Conservation (phyloP, 2,797 vertebrate genomes). For the Scomberomorus guttatus region DNA sequence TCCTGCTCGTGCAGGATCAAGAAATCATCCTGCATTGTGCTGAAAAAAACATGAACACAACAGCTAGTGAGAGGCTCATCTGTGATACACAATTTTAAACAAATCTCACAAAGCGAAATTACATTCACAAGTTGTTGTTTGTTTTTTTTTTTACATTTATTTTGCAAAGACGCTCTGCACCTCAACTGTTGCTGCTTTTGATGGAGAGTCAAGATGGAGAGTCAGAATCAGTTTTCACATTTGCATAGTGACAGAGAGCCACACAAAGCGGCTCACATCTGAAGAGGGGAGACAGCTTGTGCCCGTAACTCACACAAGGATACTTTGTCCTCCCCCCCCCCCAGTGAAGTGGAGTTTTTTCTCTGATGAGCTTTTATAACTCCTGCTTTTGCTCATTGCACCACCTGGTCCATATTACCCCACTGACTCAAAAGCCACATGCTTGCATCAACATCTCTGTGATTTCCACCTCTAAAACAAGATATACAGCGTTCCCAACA, state of each 20-base stretch:
- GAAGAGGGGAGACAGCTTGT: conserved; percentile 52
- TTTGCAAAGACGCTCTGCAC: neutral
- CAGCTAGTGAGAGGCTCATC: neutral
- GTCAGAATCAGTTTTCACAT: conserved; percentile 67
- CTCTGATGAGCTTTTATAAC: conserved; percentile 82
- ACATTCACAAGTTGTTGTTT: neutral
- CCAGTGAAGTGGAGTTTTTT: conserved; percentile 66
- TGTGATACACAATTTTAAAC: neutral
- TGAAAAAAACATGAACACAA: conserved; percentile 71
- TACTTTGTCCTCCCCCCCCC: conserved; percentile 74
- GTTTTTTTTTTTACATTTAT: neutral
- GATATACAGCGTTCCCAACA: conserved; percentile 42
- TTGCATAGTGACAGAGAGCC: conserved; percentile 55
- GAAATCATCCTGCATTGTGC: conserved; percentile 96
- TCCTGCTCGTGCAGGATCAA: conserved; percentile 97
- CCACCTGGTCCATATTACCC: conserved; percentile 84
- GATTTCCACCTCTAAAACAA: conserved; percentile 53
- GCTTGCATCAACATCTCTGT: conserved; percentile 47
- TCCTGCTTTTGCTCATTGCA: conserved; percentile 68
- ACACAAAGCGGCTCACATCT: conserved; percentile 64
- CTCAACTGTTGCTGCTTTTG: neutral
- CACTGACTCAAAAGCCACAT: conserved; percentile 67
- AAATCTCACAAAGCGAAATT: neutral
- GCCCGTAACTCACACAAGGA: conserved; percentile 67
- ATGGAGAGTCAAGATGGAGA: conserved; percentile 37